Evolutionary conservation across 2,113 vertebrate species (phyloP), one percentile per base, ranked within the genome.

Genomic region (Brachyistius frenatus): DNA sequence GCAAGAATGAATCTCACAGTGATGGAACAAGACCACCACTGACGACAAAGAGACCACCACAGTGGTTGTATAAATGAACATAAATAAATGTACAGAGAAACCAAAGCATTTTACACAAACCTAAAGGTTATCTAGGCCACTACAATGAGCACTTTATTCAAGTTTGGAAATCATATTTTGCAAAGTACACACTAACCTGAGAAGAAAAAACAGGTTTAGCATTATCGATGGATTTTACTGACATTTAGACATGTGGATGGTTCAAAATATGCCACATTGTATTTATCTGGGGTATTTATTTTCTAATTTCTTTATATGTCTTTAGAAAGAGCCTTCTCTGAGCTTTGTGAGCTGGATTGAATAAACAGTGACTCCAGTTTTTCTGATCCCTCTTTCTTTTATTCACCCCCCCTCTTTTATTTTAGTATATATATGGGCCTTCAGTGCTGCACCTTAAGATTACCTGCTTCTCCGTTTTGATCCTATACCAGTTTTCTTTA

Each of bases 41-140:
- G 65, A 64, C 32, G 70, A 58, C 57, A 81, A 65, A 86, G 66
- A 66, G 74, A 70, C 3, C 15, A 57, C 41, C 41, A 66, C 67
- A 63, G 54, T 47, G 10, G 56, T 67, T 46, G 57, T 9, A 23
- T 49, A 35, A 66, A 49, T 70, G n/a, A 44, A 39, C 33, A 2
- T n/a, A 33, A 7, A 74, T 72, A 10, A 58, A 61, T 71, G 31
- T 49, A 7, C 33, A 14, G 16, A 50, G n/a, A 64, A 55, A 44
- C 41, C 23, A 52, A 66, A 77, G 49, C 47, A 46, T 36, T 15
- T 11, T 2, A 3, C 15, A 53, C 10, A 37, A 70, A 44, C 2
- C 11, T 56, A 52, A 60, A 74, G 33, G 49, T 64, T 69, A 35
- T 65, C 65, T 35, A 55, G 30, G 46, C 5, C 23, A 41, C 13